Percentiles rank a stretch among this genome's conserved stretches.
Conservation (phyloP, 2,888 invertebrate genomes). For the Campoplex nolae region DNA sequence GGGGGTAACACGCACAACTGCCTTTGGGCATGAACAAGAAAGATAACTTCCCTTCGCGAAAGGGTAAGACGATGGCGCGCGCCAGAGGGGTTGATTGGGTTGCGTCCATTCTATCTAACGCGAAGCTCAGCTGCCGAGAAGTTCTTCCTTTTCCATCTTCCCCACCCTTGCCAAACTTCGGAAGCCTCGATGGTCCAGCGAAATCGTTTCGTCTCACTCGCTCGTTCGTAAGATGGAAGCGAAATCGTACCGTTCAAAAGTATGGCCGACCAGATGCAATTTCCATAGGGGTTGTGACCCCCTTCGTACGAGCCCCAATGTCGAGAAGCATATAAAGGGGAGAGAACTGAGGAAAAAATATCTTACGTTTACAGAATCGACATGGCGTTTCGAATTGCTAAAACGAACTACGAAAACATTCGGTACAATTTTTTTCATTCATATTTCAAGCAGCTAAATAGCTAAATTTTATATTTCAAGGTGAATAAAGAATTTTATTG, state of each 20-base stretch:
- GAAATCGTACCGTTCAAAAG: slow-evolving; percentile 80
- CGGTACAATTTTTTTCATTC: not conserved
- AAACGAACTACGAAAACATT: slow-evolving; percentile 2
- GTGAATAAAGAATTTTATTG: not conserved
- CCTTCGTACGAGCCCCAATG: slow-evolving; percentile 20
- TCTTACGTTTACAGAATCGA: slow-evolving; percentile 33
- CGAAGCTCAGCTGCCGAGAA: slow-evolving; percentile 61
- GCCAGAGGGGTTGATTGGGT: slow-evolving; percentile 83
- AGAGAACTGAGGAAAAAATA: slow-evolving; percentile 31
- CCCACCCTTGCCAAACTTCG: slow-evolving; percentile 63
- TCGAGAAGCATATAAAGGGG: slow-evolving; percentile 42
- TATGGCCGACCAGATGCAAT: slow-evolving; percentile 81
- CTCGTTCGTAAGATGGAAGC: slow-evolving; percentile 79
- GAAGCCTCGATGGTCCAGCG: slow-evolving; percentile 55
- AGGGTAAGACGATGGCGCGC: slow-evolving; percentile 82
- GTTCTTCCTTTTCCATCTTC: slow-evolving; percentile 61
- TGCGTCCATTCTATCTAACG: slow-evolving; percentile 76
- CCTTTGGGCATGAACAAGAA: slow-evolving; percentile 81
- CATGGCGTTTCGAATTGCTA: slow-evolving; percentile 16
- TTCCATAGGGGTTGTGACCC: slow-evolving; percentile 74
- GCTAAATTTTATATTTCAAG: too few relatives aligned
- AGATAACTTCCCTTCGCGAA: slow-evolving; percentile 82
- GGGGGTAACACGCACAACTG: slow-evolving; percentile 66
- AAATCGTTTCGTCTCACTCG: slow-evolving; percentile 73
- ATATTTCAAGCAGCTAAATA: not conserved